phyloP scores from a whole-genome alignment of 2,888 invertebrate species.

The Pristionchus japonicus region DNA sequence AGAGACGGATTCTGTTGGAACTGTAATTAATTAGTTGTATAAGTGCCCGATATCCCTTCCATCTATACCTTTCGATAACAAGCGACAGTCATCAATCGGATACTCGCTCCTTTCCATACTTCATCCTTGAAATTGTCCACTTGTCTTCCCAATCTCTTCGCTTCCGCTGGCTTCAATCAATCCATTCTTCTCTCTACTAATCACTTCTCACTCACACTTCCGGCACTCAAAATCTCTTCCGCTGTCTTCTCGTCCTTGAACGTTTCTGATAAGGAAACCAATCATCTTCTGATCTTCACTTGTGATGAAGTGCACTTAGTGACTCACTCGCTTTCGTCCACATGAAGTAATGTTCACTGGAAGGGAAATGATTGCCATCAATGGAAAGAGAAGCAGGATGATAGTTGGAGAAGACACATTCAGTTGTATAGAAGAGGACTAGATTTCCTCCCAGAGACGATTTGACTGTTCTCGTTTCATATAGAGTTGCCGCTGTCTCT shows the following conservation, averaged over 20 bases:
- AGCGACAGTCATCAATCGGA: neutral
- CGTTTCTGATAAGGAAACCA: conserved; percentile 21
- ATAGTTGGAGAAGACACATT: conserved; percentile 24
- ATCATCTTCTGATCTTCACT: neutral
- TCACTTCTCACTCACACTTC: neutral
- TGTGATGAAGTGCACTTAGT: neutral
- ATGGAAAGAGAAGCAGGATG: neutral
- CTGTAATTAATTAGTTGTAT: neutral
- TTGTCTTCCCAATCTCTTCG: conserved; percentile 11
- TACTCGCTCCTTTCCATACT: neutral
- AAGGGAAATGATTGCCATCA: neutral
- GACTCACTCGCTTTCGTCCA: conserved; percentile 29
- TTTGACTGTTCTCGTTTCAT: neutral
- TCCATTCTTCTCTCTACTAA: neutral
- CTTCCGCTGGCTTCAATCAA: conserved; percentile 2
- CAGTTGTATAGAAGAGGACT: conserved; percentile 1
- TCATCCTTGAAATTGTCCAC: conserved; percentile 28
- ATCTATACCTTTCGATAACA: conserved; percentile 38
- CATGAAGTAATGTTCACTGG: conserved; percentile 30
- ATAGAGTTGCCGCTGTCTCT: neutral
- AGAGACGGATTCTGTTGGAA: conserved; percentile 27
- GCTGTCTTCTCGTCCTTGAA: neutral
- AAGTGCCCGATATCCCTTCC: too few relatives aligned
- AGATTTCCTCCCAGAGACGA: neutral
- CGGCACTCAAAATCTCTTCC: conserved; percentile 5